Percentiles rank a stretch among this genome's conserved stretches.
These are phyloP conservation scores for Trialeurodes vaporariorum DNA, from an alignment of 1,140 invertebrate genomes.

Conservation along the genomic window DNA sequence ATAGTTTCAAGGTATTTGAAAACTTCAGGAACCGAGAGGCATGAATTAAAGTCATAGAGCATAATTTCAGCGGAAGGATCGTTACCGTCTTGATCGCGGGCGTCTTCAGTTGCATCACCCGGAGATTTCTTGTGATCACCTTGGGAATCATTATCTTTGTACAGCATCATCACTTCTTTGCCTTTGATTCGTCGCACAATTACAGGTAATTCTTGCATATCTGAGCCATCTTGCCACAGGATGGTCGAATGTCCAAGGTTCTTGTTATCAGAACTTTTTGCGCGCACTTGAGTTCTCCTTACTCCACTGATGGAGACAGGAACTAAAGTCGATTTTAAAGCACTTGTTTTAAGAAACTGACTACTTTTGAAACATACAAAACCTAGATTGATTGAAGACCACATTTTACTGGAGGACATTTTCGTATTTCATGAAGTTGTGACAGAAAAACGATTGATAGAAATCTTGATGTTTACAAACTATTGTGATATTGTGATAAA, in stretches of 20 bases:
- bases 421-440: too few relatives aligned
- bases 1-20: conserved; percentile 35
- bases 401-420: too few relatives aligned
- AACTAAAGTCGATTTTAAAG: background rate
- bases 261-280: conserved; percentile 6
- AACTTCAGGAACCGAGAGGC: conserved; percentile 26
- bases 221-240: conserved; percentile 50
- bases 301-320: background rate
- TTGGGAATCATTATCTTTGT: conserved; percentile 7
- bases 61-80: conserved; percentile 27
- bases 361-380: background rate
- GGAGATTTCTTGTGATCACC: background rate
- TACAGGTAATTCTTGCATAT: conserved; percentile 54
- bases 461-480: too few relatives aligned
- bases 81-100: conserved; percentile 19
- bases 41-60: conserved; percentile 32
- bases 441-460: too few relatives aligned
- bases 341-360: background rate
- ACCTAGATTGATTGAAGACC: background rate
- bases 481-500: too few relatives aligned
- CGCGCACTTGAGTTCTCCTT: background rate
- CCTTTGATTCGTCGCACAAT: conserved; percentile 43
- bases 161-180: conserved; percentile 13
- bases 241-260: conserved; percentile 40
- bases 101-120: conserved; percentile 4